These are phyloP conservation scores for Rhodophaea formosa DNA, from an alignment of 2,888 invertebrate genomes.

Conservation along the genomic window DNA sequence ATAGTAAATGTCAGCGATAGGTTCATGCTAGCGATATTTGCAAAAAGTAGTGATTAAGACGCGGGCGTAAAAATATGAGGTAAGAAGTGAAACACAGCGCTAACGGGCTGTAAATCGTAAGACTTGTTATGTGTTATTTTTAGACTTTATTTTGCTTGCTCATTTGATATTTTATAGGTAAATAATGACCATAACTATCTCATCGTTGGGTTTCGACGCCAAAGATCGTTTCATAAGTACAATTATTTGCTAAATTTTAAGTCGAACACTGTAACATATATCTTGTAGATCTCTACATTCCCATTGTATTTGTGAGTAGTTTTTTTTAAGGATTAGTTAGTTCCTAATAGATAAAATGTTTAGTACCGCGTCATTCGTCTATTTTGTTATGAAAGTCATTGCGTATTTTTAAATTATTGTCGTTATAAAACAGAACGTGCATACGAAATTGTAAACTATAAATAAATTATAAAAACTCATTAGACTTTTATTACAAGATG, in stretches of 20 bases:
- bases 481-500: not conserved
- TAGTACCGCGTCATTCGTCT: conserved; percentile 27
- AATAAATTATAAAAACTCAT: conserved; percentile 9
- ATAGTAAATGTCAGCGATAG: no score
- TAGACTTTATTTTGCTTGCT: conserved; percentile 29
- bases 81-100: conserved; percentile 22
- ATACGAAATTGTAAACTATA: conserved; percentile 15
- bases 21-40: not conserved
- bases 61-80: conserved; percentile 21
- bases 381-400: conserved; percentile 18
- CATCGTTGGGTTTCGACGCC: conserved; percentile 60
- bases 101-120: conserved; percentile 63
- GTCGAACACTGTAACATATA: conserved; percentile 43
- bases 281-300: conserved; percentile 71
- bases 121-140: conserved; percentile 53
- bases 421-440: conserved; percentile 8
- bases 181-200: conserved; percentile 40
- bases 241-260: conserved; percentile 41
- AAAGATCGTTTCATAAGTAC: conserved; percentile 63
- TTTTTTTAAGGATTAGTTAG: conserved; percentile 41
- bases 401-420: conserved; percentile 22
- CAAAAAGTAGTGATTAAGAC: not conserved
- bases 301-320: conserved; percentile 55
- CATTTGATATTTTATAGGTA: conserved; percentile 27
- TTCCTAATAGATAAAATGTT: conserved; percentile 38